Conservation (phyloP, 2,888 invertebrate species). For the Arenicola marina region DNA sequence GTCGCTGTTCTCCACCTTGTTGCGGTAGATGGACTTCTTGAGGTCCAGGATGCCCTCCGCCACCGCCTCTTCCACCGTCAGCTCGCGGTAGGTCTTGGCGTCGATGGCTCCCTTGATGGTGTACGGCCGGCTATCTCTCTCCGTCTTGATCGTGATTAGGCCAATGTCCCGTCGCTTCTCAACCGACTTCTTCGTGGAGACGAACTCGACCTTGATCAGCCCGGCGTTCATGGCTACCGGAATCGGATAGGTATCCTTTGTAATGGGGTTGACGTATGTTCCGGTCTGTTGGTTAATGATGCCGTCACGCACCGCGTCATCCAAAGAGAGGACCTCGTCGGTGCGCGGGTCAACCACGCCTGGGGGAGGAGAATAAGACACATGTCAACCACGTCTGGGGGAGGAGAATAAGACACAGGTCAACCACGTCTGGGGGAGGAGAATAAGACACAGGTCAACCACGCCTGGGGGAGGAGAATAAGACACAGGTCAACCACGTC, state of each 20-base stretch:
- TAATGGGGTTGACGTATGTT: conserved; percentile 27
- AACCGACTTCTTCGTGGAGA: conserved; percentile 47
- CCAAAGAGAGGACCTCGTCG: conserved; percentile 27
- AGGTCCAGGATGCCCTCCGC: conserved; percentile 28
- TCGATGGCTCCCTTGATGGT: conserved; percentile 33
- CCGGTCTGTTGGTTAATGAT: conserved; percentile 32
- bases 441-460: too few relatives aligned
- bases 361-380: too few relatives aligned
- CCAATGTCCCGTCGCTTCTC: conserved; percentile 56
- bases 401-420: too few relatives aligned
- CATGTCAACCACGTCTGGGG: too few relatives aligned
- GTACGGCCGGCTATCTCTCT: conserved; percentile 47
- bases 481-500: too few relatives aligned
- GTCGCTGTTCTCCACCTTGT: conserved; percentile 13
- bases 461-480: too few relatives aligned
- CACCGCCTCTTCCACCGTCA: conserved; percentile 32
- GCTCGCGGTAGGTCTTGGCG: conserved; percentile 19
- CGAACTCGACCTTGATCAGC: conserved; percentile 44
- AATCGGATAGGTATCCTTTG: conserved; percentile 38
- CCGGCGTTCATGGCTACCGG: conserved; percentile 55
- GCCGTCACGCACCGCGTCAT: conserved; percentile 26
- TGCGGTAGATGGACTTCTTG: conserved; percentile 26
- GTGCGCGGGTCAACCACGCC: conserved; percentile 28
- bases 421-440: too few relatives aligned
- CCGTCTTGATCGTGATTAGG: conserved; percentile 54